phyloP scores from a whole-genome alignment of 1,140 invertebrate genomes.

The Neomicropteryx cornuta region DNA sequence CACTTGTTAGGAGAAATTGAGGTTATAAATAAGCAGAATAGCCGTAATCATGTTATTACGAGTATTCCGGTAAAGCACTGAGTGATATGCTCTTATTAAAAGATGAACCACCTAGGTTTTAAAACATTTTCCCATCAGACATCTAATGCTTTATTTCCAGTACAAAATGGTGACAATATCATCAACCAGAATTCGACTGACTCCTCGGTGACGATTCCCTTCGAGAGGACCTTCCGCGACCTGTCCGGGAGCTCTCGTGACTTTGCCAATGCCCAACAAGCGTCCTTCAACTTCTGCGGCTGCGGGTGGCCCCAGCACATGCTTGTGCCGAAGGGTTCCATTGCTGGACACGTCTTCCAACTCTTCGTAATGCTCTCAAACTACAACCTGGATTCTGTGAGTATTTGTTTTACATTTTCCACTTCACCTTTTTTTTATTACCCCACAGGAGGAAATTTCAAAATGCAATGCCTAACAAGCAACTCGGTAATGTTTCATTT shows the following conservation, averaged over 20 bases:
- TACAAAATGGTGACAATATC: slow-evolving; percentile 51
- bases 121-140: too few relatives aligned
- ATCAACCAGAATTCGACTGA: slow-evolving; percentile 51
- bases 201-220: slow-evolving; percentile 62
- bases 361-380: slow-evolving; percentile 79
- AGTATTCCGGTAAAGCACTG: background rate
- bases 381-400: slow-evolving; percentile 56
- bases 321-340: slow-evolving; percentile 63
- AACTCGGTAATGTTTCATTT: too few relatives aligned
- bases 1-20: background rate
- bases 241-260: slow-evolving; percentile 41
- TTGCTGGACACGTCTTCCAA: slow-evolving; percentile 54
- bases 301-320: slow-evolving; percentile 84
- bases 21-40: too few relatives aligned
- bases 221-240: slow-evolving; percentile 59
- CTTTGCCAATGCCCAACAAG: slow-evolving; percentile 28
- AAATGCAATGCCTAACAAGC: too few relatives aligned
- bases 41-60: too few relatives aligned
- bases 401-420: slow-evolving; percentile 10
- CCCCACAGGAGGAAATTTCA: background rate
- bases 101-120: slow-evolving; percentile 9
- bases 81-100: background rate
- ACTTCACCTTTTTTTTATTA: background rate
- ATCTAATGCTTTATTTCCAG: too few relatives aligned
- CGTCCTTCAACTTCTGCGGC: slow-evolving; percentile 65